These are phyloP conservation scores for Drosophila mimetica DNA, from an alignment of 2,888 invertebrate genomes.

Conservation along the genomic window DNA sequence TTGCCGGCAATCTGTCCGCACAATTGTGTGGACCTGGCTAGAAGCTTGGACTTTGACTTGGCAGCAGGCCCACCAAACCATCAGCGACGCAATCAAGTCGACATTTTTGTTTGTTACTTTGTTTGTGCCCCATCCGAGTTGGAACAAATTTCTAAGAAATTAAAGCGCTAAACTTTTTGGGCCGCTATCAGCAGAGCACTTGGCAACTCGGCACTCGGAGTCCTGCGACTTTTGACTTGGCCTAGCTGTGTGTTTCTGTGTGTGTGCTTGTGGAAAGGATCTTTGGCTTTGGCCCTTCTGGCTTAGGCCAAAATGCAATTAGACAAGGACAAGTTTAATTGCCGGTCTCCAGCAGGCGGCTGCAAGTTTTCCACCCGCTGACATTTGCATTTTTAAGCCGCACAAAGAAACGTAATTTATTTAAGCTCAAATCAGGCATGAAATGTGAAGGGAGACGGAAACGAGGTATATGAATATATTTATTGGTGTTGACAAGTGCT, in stretches of 20 bases:
- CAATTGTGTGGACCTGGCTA: conserved; percentile 63
- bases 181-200: conserved; percentile 75
- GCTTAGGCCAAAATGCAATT: conserved; percentile 80
- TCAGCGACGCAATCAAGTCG: conserved; percentile 77
- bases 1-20: conserved; percentile 73
- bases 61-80: conserved; percentile 49
- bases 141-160: conserved; percentile 79
- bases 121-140: conserved; percentile 55
- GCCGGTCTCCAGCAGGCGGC: conserved; percentile 67
- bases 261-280: conserved; percentile 12
- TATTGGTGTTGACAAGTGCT: conserved; percentile 31
- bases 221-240: conserved; percentile 66
- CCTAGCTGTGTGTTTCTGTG: conserved; percentile 16
- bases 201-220: conserved; percentile 68
- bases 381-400: conserved; percentile 40
- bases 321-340: conserved; percentile 83
- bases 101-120: conserved; percentile 77
- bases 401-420: conserved; percentile 54
- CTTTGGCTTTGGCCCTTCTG: conserved; percentile 50
- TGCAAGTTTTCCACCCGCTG: conserved; percentile 41
- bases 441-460: conserved; percentile 24
- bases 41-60: conserved; percentile 1
- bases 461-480: conserved; percentile 22
- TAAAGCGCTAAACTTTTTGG: conserved; percentile 77
- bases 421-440: conserved; percentile 64